Evolutionary conservation across 2,797 vertebrate species (phyloP).

Genomic region (Crocodylus rhombifer): DNA sequence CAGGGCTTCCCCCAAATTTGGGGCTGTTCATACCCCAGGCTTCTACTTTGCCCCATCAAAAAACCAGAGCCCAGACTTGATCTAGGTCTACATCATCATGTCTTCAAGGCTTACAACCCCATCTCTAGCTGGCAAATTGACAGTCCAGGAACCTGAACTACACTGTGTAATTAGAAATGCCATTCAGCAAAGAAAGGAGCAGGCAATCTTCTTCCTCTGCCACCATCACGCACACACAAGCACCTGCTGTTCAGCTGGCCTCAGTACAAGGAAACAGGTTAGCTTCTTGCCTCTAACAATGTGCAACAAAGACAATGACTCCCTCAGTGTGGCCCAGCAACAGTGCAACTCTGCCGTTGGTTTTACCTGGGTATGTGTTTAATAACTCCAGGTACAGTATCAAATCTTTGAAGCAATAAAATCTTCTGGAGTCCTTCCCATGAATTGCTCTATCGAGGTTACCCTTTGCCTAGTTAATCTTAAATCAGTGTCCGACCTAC

Average conservation of each 20-base stretch:
- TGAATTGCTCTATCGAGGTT: constrained; percentile 61
- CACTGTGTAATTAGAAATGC: neutral
- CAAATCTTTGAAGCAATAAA: constrained; percentile 77
- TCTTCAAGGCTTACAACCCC: neutral
- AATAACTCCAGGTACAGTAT: constrained; percentile 70
- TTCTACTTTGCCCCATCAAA: neutral
- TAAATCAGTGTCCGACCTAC: constrained; percentile 57
- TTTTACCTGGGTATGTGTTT: constrained; percentile 45
- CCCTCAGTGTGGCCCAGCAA: neutral
- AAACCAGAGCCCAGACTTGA: no score
- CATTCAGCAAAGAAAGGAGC: neutral
- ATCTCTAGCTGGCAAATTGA: neutral
- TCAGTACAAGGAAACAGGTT: constrained; percentile 46
- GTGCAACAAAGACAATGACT: neutral
- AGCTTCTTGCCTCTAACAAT: neutral
- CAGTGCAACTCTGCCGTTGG: neutral
- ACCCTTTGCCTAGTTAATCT: constrained; percentile 76
- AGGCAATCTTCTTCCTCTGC: neutral
- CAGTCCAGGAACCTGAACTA: neutral
- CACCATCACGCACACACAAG: neutral
- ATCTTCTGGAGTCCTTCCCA: constrained; percentile 58
- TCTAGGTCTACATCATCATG: neutral
- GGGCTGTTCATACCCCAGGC: neutral
- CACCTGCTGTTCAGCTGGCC: neutral
- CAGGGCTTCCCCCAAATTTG: rapidly evolving